A percentile compares a stretch with the other conserved stretches of the same genome.
These are phyloP conservation scores for Centropristis striata DNA, from an alignment of 2,113 vertebrate species.

Conservation along the genomic window DNA sequence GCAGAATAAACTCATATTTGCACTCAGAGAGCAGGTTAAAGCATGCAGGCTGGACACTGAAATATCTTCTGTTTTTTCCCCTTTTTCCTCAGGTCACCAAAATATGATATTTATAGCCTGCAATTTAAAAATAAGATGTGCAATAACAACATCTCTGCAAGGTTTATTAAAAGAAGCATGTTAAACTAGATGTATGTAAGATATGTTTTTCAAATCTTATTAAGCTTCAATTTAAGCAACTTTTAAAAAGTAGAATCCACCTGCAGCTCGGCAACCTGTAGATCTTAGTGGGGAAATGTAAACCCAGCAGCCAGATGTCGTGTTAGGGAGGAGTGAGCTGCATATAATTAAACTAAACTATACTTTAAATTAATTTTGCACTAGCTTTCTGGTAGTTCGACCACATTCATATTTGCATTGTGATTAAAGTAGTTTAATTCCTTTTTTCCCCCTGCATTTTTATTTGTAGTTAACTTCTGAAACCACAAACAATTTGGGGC, in stretches of 20 bases:
- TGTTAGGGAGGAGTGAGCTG: no score
- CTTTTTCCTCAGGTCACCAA: background rate
- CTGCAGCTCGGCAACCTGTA: background rate
- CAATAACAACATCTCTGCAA: background rate
- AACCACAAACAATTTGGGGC: no score
- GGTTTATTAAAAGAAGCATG: background rate
- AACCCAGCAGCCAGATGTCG: no score
- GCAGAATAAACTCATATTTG: conserved; percentile 25
- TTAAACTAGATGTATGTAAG: background rate
- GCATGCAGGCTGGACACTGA: background rate
- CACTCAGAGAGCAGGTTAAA: conserved; percentile 14
- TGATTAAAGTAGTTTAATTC: no score
- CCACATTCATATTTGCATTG: no score
- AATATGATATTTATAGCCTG: background rate
- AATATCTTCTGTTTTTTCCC: background rate
- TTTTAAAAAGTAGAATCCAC: background rate
- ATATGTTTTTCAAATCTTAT: background rate
- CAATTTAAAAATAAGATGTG: background rate
- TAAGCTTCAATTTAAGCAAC: background rate
- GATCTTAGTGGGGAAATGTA: background rate
- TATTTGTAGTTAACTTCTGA: no score
- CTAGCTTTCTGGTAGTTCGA: no score
- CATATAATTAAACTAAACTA: no score
- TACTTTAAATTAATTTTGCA: no score
- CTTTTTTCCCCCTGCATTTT: no score